Percentiles rank a stretch among this genome's conserved stretches.
phyloP scores from a whole-genome alignment of 2,888 invertebrate species.

The Leuctra nigra region DNA sequence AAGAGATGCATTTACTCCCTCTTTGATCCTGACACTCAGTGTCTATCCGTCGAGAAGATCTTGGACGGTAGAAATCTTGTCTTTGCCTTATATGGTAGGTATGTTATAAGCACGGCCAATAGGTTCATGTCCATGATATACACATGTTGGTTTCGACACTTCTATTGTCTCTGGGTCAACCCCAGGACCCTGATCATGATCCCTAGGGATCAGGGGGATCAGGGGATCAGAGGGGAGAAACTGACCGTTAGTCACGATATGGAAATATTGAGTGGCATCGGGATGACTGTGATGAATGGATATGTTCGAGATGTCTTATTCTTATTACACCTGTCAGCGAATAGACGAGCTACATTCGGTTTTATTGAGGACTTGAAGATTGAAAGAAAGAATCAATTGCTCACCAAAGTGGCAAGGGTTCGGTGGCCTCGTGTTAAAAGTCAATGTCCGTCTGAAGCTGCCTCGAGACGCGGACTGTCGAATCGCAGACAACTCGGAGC shows the following conservation, averaged over 20 bases:
- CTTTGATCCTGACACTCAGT: too few relatives aligned
- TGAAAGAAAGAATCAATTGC: too few relatives aligned
- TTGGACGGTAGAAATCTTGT: constrained; percentile 1
- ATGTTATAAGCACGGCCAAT: not conserved
- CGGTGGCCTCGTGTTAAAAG: constrained; percentile 15
- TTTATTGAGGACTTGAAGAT: too few relatives aligned
- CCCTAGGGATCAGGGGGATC: not conserved
- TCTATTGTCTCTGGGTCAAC: not conserved
- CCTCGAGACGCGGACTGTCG: not conserved
- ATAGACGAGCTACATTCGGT: too few relatives aligned
- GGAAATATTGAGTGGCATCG: not conserved
- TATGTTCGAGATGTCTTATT: too few relatives aligned
- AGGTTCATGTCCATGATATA: not conserved
- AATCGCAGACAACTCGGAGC: too few relatives aligned
- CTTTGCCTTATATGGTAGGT: constrained; percentile 6
- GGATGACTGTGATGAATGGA: too few relatives aligned
- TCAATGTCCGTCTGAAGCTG: constrained; percentile 7
- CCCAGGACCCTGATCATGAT: not conserved
- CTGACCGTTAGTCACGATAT: constrained; percentile 1
- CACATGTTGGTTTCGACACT: not conserved
- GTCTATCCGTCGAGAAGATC: too few relatives aligned
- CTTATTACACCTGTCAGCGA: too few relatives aligned
- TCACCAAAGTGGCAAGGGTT: constrained; percentile 14
- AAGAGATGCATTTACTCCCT: too few relatives aligned
- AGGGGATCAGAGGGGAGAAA: too few relatives aligned